Percentiles rank a stretch among this genome's conserved stretches.
These are phyloP conservation scores for Candoia aspera DNA, from an alignment of 2,113 vertebrate genomes.

Conservation along the genomic window DNA sequence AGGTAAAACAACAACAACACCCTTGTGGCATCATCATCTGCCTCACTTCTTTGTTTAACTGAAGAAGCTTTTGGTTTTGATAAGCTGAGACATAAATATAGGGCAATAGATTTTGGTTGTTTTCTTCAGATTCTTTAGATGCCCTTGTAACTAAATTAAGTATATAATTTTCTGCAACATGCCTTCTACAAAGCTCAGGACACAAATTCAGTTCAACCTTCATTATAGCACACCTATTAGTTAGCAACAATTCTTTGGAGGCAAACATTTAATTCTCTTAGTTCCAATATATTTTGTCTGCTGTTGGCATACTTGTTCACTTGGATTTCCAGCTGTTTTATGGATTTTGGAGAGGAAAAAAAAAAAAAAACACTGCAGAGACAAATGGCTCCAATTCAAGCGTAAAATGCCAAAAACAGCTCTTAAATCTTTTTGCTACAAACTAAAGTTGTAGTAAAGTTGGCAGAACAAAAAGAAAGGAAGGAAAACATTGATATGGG, in stretches of 20 bases:
- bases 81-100: neutral
- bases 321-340: slow-evolving; percentile 1
- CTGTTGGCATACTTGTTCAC: slow-evolving; percentile 2
- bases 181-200: neutral
- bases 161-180: neutral
- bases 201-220: slow-evolving; percentile 15
- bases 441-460: neutral
- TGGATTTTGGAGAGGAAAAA: neutral
- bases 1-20: neutral
- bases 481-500: neutral
- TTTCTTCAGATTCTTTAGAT: neutral
- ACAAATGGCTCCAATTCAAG: slow-evolving; percentile 16
- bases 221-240: slow-evolving; percentile 2
- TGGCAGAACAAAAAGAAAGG: neutral
- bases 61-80: neutral
- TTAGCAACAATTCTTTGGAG: slow-evolving; percentile 19
- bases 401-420: slow-evolving; percentile 8
- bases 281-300: slow-evolving; percentile 12
- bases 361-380: neutral
- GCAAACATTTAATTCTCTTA: neutral
- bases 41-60: neutral
- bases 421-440: neutral
- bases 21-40: neutral
- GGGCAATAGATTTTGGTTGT: neutral
- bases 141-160: slow-evolving; percentile 10